phyloP scores from a whole-genome alignment of 2,113 vertebrate species.

The Oreamnos americanus region DNA sequence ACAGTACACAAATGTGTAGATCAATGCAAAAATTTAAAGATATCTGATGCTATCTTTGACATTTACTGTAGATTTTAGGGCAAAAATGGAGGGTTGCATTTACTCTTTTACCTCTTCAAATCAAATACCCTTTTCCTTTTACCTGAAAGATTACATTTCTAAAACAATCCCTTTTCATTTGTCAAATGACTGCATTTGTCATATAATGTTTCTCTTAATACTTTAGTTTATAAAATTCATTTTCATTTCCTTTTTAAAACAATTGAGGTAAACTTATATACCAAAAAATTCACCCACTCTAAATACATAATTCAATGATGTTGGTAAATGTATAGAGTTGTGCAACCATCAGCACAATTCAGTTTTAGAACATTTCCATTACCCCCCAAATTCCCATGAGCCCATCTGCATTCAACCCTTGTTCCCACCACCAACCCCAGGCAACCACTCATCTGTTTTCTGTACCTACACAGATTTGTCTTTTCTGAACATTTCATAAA shows the following conservation, averaged over 20 bases:
- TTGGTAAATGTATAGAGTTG: neutral
- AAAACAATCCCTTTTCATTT: constrained; percentile 18
- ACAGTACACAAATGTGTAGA: neutral
- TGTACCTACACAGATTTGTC: neutral
- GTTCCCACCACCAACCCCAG: neutral
- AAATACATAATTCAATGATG: neutral
- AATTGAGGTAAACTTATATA: neutral
- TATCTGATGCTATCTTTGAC: neutral
- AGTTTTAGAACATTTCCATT: neutral
- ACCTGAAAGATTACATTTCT: neutral
- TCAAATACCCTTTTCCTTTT: neutral
- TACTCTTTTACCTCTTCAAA: neutral
- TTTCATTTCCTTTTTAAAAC: neutral
- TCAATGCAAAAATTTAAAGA: neutral
- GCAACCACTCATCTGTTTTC: neutral
- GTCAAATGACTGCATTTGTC: neutral
- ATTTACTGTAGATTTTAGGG: neutral
- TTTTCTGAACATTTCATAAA: neutral
- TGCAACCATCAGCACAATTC: neutral
- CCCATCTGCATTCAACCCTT: neutral
- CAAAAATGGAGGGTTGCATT: neutral
- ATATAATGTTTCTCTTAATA: neutral
- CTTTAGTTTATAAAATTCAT: neutral
- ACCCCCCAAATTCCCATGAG: neutral
- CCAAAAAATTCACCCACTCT: neutral